Base-by-base conservation (phyloP, 2,113 vertebrate species). In the Zapornia atra region DNA sequence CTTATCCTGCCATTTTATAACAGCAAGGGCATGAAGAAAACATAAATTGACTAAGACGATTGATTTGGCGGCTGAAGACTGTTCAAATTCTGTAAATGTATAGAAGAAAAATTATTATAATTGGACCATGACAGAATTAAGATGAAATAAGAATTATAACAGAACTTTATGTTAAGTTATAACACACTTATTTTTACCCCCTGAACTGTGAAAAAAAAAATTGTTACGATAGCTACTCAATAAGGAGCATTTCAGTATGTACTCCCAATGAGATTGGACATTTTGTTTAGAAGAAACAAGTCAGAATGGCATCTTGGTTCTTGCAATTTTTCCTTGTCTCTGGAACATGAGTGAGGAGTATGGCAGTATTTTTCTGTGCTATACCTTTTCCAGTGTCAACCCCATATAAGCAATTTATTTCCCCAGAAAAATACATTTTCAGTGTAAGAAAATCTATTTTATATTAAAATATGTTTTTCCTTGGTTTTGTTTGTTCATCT, bases 361-460 rank as follows among this genome's bases (percentile, higher is more conserved):
- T 22, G 65, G 5, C 15, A 56, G 4, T 0, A 0, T 10, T n/a
- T 48, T 31, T 9, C 20, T 34, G 7, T 57, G 4, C 4, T 50
- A 3, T 78, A 81, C 2, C 3, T 85, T 90, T 87, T 59, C 22
- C 3, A 33, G 11, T 24, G 36, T 15, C 12, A 40, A n/a, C 5
- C 1, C 1, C 8, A 64, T 6, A 54, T 4, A 75, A 53, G 1
- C 1, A 51, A n/a, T 59, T 63, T 69, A 24, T 53, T 65, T 86
- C 6, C 6, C 8, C 10, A 5, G 56, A 42, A 38, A 57, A 59
- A 63, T 1, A 2, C 1, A 26, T 90, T 87, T 90, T 82, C 48
- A 88, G 42, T n/a, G 9, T 54, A 79, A 63, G 21, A 54, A 66
- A 40, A 87, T 19, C 5, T 53, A 40, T 57, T 70, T 60, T 34